Evolutionary conservation across 2,113 vertebrate genomes (phyloP).

Genomic region (Gavialis gangeticus): DNA sequence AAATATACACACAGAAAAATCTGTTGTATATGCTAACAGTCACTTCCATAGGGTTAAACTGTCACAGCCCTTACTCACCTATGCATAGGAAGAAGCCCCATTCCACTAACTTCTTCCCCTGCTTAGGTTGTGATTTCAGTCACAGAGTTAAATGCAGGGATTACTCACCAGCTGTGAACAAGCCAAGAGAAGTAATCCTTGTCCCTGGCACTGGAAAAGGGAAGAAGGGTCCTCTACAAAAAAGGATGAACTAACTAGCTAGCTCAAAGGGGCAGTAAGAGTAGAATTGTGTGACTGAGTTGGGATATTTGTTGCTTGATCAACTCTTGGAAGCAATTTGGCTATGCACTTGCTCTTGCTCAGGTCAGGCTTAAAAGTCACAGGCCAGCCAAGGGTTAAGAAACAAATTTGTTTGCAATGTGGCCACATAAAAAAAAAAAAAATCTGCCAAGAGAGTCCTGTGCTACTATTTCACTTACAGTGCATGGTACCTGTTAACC

Average conservation of each 20-base stretch:
- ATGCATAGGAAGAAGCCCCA: conserved; percentile 35
- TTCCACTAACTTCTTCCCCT: not conserved
- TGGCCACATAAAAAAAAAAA: not conserved
- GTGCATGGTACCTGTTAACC: not conserved
- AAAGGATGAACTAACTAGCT: not conserved
- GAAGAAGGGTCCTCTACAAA: not conserved
- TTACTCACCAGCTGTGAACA: not conserved
- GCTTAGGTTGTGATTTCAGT: not conserved
- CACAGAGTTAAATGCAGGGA: conserved; percentile 22
- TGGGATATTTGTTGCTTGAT: not conserved
- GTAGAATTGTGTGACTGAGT: not conserved
- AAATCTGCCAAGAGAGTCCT: not conserved
- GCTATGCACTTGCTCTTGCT: not conserved
- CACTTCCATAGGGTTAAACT: not conserved
- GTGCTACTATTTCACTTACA: conserved; percentile 15
- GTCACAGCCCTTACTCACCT: not conserved
- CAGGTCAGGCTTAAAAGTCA: not conserved
- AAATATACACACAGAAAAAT: conserved; percentile 32
- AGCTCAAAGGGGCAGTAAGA: not conserved
- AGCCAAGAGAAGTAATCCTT: not conserved
- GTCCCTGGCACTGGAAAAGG: not conserved
- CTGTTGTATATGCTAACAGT: conserved; percentile 34
- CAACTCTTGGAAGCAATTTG: not conserved
- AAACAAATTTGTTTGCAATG: not conserved
- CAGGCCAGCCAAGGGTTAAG: not conserved